Conservation (phyloP, 1,140 invertebrate genomes). For the Drosophila ohnishii region DNA sequence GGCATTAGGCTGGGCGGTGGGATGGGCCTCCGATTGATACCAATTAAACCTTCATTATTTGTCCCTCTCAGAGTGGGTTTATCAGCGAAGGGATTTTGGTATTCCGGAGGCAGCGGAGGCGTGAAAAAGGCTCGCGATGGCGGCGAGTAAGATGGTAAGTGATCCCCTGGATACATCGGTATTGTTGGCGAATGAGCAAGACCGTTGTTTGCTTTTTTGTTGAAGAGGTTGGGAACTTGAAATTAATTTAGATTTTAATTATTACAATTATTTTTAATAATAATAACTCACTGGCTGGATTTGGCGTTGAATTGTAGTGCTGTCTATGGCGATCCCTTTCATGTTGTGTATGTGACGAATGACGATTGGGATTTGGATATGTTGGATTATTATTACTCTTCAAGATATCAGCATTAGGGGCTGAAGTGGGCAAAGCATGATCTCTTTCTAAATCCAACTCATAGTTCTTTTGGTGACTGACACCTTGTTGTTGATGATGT, state of each 20-base stretch:
- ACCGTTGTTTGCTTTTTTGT: conserved; percentile 81
- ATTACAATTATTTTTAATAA: neutral
- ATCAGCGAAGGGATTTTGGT: conserved; percentile 91
- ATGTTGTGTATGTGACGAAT: conserved; percentile 64
- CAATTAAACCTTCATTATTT: conserved; percentile 83
- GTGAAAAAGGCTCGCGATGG: conserved; percentile 90
- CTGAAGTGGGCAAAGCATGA: conserved; percentile 87
- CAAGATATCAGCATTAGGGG: conserved; percentile 88
- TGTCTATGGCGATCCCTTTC: conserved; percentile 78
- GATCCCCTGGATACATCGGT: conserved; percentile 85
- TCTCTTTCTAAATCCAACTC: conserved; percentile 87
- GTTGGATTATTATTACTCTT: conserved; percentile 88
- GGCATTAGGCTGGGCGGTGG: conserved; percentile 90
- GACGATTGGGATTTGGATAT: conserved; percentile 86
- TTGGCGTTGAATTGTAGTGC: conserved; percentile 73
- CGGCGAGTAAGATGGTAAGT: conserved; percentile 90
- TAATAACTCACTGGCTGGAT: conserved; percentile 83
- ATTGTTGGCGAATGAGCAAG: conserved; percentile 82
- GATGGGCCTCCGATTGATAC: conserved; percentile 87
- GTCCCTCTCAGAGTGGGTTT: conserved; percentile 91
- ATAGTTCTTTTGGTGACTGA: conserved; percentile 83
- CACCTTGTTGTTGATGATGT: conserved; percentile 59
- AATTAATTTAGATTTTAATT: conserved; percentile 11
- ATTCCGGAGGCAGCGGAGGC: conserved; percentile 90
- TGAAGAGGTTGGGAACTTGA: conserved; percentile 79